phyloP scores from a whole-genome alignment of 1,140 invertebrate genomes.

The Drosophila nigromelanica region DNA sequence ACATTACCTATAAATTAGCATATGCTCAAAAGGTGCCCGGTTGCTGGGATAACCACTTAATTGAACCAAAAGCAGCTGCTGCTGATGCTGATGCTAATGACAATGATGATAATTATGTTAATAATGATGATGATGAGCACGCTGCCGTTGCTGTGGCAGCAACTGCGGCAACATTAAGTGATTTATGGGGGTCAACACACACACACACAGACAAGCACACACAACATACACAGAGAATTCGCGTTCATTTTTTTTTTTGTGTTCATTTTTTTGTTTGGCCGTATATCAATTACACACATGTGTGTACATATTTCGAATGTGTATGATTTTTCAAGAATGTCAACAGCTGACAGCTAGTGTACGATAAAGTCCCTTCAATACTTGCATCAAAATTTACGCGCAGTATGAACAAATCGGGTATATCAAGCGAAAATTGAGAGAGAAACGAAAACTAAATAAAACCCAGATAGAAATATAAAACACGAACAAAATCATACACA shows the following conservation, averaged over 20 bases:
- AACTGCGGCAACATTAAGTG: slow-evolving; percentile 58
- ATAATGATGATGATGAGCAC: slow-evolving; percentile 12
- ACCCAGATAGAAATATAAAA: too few relatives aligned
- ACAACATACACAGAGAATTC: slow-evolving; percentile 9
- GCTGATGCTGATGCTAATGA: slow-evolving; percentile 22
- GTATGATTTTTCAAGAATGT: slow-evolving; percentile 74
- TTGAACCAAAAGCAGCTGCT: slow-evolving; percentile 56
- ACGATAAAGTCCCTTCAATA: slow-evolving; percentile 56
- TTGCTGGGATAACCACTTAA: slow-evolving; percentile 49
- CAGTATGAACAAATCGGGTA: neutral
- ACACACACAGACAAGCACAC: slow-evolving; percentile 4
- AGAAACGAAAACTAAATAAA: too few relatives aligned
- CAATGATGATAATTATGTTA: slow-evolving; percentile 24
- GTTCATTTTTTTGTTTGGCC: slow-evolving; percentile 25
- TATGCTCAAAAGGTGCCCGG: slow-evolving; percentile 10
- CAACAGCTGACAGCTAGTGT: slow-evolving; percentile 61
- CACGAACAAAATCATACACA: too few relatives aligned
- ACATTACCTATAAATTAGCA: slow-evolving; percentile 54
- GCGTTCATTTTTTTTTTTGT: slow-evolving; percentile 22
- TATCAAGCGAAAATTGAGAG: neutral
- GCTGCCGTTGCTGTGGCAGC: slow-evolving; percentile 24
- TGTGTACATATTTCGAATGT: slow-evolving; percentile 6
- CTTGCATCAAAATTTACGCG: slow-evolving; percentile 5
- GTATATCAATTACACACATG: slow-evolving; percentile 31
- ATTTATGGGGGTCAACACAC: slow-evolving; percentile 60